Evolutionary conservation across 2,113 vertebrate species (phyloP).

Genomic region (Chloropsis hardwickii): DNA sequence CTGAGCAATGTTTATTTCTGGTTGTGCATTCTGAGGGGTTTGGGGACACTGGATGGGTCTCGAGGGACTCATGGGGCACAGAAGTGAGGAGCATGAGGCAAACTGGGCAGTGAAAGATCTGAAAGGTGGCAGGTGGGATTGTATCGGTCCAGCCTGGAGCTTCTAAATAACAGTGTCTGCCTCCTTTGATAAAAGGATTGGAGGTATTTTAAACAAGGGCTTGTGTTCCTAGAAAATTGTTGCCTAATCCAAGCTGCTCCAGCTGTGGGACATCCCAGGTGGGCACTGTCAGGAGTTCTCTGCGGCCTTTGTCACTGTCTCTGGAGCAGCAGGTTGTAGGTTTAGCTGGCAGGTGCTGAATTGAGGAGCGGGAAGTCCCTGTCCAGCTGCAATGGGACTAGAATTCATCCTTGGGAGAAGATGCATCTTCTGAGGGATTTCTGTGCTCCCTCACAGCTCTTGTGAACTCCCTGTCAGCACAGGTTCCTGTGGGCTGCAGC

Average conservation of each 20-base stretch:
- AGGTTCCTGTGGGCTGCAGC: not conserved
- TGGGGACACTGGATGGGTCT: rapidly evolving
- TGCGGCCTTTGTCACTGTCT: not conserved
- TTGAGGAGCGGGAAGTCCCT: not conserved
- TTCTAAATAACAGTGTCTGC: not conserved
- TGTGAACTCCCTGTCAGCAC: not conserved
- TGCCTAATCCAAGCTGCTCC: not conserved
- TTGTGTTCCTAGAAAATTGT: not conserved
- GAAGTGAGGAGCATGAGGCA: not conserved
- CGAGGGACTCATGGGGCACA: rapidly evolving
- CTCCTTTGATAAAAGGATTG: not conserved
- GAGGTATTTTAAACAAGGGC: not conserved
- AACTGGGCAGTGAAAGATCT: not conserved
- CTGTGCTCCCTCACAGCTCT: not conserved
- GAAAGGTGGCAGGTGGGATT: rapidly evolving
- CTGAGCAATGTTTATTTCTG: not conserved
- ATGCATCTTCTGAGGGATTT: not conserved
- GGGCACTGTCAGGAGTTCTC: not conserved
- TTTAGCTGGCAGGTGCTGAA: not conserved
- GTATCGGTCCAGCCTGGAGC: not conserved
- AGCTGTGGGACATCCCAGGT: not conserved
- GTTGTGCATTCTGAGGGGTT: rapidly evolving
- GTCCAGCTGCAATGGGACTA: not conserved
- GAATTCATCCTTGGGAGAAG: not conserved
- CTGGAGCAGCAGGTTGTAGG: not conserved